Conservation (phyloP, 2,113 vertebrate genomes). For the Corythaeola cristata region DNA sequence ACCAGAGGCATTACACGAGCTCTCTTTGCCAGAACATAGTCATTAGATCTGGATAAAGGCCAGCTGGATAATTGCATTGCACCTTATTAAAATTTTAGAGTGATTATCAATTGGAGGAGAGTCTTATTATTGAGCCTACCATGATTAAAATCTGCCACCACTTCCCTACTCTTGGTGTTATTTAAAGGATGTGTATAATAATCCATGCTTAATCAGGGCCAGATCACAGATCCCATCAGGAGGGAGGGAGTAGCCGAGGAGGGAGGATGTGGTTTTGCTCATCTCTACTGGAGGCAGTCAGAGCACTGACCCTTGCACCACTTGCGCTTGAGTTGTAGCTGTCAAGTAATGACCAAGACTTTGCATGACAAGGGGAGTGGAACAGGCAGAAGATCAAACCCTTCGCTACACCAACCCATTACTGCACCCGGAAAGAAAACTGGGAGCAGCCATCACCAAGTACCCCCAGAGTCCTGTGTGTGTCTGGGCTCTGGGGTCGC, state of each 20-base stretch:
- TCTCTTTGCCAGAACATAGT: neutral
- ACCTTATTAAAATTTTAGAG: neutral
- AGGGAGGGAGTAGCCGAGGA: neutral
- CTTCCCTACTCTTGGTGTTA: neutral
- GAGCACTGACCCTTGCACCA: neutral
- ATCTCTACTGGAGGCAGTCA: neutral
- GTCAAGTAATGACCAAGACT: neutral
- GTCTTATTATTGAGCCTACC: neutral
- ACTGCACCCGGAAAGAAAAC: neutral
- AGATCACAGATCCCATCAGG: neutral
- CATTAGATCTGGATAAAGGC: neutral
- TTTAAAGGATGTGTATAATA: neutral
- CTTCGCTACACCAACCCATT: rapidly evolving
- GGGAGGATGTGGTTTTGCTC: neutral
- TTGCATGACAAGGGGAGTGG: neutral
- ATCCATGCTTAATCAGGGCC: neutral
- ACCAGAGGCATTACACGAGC: neutral
- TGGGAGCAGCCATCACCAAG: neutral
- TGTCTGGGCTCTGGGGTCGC: neutral
- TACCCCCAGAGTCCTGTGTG: neutral
- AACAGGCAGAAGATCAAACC: neutral
- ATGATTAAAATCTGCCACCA: neutral
- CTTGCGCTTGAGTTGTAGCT: neutral
- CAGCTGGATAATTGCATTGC: neutral
- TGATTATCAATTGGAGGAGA: neutral